Evolutionary conservation across 2,888 invertebrate species (phyloP), one percentile per base, ranked within the genome.

Genomic region (Drosophila anomalata): DNA sequence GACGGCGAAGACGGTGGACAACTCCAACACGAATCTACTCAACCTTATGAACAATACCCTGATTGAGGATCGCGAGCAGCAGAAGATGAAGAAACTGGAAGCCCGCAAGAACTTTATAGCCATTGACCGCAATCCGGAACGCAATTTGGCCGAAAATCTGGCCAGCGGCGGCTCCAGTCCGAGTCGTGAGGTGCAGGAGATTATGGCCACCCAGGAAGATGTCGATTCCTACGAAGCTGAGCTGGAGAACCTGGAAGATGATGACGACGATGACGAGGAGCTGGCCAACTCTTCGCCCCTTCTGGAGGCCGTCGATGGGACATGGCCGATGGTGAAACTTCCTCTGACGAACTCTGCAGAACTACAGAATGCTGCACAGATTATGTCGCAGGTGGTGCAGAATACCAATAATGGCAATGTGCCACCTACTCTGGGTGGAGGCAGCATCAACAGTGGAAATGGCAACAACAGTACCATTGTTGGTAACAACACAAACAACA

Each of bases 81-180:
- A 91, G 60, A 91, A 91, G 78, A 59, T 90, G 3, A 90, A 90
- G 53, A 77, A 87, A 31, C 57, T 89, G 44, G 90, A 91, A 46
- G 72, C 87, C 0, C 90, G 90, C 22, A 90, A 91, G 51, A 90
- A 90, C 59, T 91, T 90, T 65, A 57, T 79, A 70, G 80, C 90
- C 6, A 90, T 90, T 50, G 90, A 90, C 58, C 82, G 78, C 36
- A 89, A 89, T 77, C 82, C 89, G 12, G 87, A 85, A 24, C 87
- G 90, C 7, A 89, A 78, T 75, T 76, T 82, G 17, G 78, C 76
- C 3, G 91, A 90, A 26, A 90, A 89, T 55, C 66, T 94, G 76
- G 94, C 95, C 1, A 96, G 96, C 55, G 96, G 95, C n/a, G 96
- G 96, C 12, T 97, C 97, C 68, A 97, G 97, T 90, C 97, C 97